These are phyloP conservation scores for Nemopilema nomurai DNA, from an alignment of 30 jellyfish, hydroid and myxozoan genomes.

Conservation along the genomic window DNA sequence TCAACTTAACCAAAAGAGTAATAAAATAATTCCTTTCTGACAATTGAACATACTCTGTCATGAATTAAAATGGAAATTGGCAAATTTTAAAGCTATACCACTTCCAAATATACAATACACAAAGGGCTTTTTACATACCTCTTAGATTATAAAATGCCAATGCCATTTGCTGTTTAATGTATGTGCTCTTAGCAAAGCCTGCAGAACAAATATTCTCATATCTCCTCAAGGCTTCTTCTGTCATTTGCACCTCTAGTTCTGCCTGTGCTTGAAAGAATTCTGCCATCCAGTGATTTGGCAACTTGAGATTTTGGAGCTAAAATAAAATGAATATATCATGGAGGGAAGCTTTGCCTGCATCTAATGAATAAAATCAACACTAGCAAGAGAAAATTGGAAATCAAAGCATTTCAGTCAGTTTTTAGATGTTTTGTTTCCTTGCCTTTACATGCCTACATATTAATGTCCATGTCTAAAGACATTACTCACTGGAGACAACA, in stretches of 20 bases:
- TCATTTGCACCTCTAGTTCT: conserved; percentile 84
- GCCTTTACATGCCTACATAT: too few relatives aligned
- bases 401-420: too few relatives aligned
- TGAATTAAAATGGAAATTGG: too few relatives aligned
- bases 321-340: neutral
- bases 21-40: neutral
- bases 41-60: neutral
- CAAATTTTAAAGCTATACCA: neutral
- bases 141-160: conserved; percentile 73
- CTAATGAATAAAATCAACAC: too few relatives aligned
- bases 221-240: conserved; percentile 86
- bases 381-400: too few relatives aligned
- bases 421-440: too few relatives aligned
- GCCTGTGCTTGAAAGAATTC: conserved; percentile 91
- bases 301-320: conserved; percentile 75
- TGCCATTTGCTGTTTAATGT: conserved; percentile 89
- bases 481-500: too few relatives aligned
- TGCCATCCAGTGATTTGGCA: conserved; percentile 96
- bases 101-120: neutral
- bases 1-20: neutral
- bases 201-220: conserved; percentile 72
- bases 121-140: conserved; percentile 38
- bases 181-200: conserved; percentile 81
- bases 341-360: neutral
- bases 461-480: too few relatives aligned